A percentile compares a stretch with the other conserved stretches of the same genome.
Conservation (phyloP, 2,113 vertebrate species). For the Verasper variegatus region DNA sequence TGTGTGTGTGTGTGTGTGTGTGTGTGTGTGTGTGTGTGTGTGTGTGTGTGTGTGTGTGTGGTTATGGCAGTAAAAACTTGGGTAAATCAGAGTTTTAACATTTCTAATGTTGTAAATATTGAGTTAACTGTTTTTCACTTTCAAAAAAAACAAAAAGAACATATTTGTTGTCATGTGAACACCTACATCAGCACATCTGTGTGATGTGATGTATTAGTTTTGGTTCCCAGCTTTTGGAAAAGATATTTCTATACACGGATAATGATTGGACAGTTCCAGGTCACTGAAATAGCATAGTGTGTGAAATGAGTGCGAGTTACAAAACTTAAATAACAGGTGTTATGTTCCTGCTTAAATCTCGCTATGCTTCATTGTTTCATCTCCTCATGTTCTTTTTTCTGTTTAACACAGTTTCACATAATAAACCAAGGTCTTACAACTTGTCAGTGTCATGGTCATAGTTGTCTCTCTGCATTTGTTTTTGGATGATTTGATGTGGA, state of each 20-base stretch:
- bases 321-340: slow-evolving; percentile 36
- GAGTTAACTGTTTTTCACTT: background rate
- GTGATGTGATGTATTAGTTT: slow-evolving; percentile 32
- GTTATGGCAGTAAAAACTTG: slow-evolving; percentile 4
- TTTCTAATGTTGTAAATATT: background rate
- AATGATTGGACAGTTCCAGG: slow-evolving; percentile 58
- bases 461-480: background rate
- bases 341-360: slow-evolving; percentile 11
- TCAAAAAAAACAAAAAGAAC: background rate
- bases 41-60: too few species aligned
- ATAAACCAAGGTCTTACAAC: background rate
- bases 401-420: background rate
- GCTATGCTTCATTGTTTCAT: slow-evolving; percentile 20
- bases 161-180: background rate
- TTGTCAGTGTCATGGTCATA: background rate
- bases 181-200: slow-evolving; percentile 26
- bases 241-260: slow-evolving; percentile 19
- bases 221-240: slow-evolving; percentile 18
- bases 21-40: too few species aligned
- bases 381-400: background rate
- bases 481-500: too few species aligned
- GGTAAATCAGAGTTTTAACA: background rate
- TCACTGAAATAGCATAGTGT: slow-evolving; percentile 25
- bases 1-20: too few species aligned
- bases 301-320: slow-evolving; percentile 16